Evolutionary conservation across 2,797 vertebrate genomes (phyloP), one percentile per base, ranked within the genome.

Genomic region (Liparis tanakae): DNA sequence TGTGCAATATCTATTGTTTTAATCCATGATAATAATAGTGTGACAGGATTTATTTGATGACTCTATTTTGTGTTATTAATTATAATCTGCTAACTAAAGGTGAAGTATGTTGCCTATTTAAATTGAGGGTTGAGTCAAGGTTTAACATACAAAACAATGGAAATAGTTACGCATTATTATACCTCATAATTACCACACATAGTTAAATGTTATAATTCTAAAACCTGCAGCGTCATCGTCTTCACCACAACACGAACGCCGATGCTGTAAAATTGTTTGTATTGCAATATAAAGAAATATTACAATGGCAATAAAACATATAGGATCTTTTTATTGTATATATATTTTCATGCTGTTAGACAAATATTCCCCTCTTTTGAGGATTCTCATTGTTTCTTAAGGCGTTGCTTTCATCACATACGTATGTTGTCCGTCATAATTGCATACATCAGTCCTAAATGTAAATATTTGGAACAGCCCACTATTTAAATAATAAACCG

Each of bases 201-300:
- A 17, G 8, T 7, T 9, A 18, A 7, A 18, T 46, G 17, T 30
- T 36, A 14, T 30, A 2, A n/a, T n/a, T 3, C 10, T 73, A 61
- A 80, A 76, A 56, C 17, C 25, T 55, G 69, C 72, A 66, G 68
- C 59, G 60, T 51, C 18, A 8, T 30, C 43, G 12, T 50, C 36
- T 4, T 33, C 17, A 12, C 39, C 2, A 39, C 30, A 44, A 44
- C 15, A 17, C 14, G 9, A 33, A 4, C 1, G 78, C 81, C 41
- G 34, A 78, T 54, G 64, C 69, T 61, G 71, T 87, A 85, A 84
- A 85, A 70, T 20, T 33, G 50, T 33, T 56, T 69, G 70, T 78
- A 67, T 72, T 33, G 25, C 72, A 71, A 65, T 72, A 70, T 48
- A 46, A 37, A n/a, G 37, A 68, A 80, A 79, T 79, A 85, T 80